Conservation (phyloP, 2,797 vertebrate species). For the Esox lucius region DNA sequence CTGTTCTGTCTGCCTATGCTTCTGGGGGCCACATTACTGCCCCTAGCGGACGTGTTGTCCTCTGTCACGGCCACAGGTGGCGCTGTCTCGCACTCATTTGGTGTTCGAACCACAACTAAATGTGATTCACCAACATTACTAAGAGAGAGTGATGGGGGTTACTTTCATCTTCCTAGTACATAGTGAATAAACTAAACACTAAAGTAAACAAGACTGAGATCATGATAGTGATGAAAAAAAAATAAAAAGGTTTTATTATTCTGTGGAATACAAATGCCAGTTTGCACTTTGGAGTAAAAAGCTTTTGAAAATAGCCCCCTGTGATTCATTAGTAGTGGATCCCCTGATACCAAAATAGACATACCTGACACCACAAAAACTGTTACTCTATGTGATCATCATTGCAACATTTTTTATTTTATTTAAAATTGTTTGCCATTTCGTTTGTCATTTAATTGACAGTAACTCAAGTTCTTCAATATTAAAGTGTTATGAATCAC, state of each 20-base stretch:
- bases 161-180: conserved; percentile 48
- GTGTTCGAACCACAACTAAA: conserved; percentile 24
- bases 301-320: conserved; percentile 82
- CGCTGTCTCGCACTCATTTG: conserved; percentile 35
- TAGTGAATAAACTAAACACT: conserved; percentile 3
- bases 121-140: conserved; percentile 13
- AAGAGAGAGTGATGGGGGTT: conserved; percentile 47
- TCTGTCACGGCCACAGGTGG: conserved; percentile 52
- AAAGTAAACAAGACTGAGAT: neutral
- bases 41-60: conserved; percentile 60
- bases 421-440: neutral
- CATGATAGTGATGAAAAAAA: neutral
- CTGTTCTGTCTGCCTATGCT: conserved; percentile 61
- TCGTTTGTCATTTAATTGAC: neutral
- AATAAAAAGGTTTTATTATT: neutral
- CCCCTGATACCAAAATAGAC: conserved; percentile 9
- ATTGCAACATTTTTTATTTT: conserved; percentile 35
- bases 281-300: conserved; percentile 80
- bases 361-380: neutral
- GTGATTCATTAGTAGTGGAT: conserved; percentile 54
- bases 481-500: too few species aligned
- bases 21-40: conserved; percentile 61
- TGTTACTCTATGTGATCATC: conserved; percentile 6
- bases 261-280: conserved; percentile 48
- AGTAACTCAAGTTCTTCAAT: too few species aligned